These are phyloP conservation scores for Marronus borbonicus DNA, from an alignment of 2,888 invertebrate species.

Conservation along the genomic window DNA sequence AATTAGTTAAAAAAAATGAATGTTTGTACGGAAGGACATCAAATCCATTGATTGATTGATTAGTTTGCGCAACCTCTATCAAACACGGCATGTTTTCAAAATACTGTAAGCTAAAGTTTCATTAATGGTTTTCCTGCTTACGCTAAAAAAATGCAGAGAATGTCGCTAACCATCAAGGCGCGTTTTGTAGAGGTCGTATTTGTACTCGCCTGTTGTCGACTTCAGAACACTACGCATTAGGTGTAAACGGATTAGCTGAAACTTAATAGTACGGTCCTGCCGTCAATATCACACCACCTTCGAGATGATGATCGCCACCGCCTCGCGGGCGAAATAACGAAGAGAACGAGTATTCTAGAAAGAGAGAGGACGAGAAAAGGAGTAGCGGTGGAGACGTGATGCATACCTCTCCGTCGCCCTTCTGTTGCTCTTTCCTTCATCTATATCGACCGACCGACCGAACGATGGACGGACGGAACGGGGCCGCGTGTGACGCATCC, in stretches of 20 bases:
- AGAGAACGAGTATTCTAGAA: conserved; percentile 20
- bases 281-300: conserved; percentile 25
- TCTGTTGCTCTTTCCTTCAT: conserved; percentile 24
- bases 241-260: not conserved
- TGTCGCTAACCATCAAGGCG: too few relatives aligned
- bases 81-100: too few relatives aligned
- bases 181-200: too few relatives aligned
- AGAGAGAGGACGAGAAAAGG: not conserved
- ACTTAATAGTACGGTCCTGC: conserved; percentile 13
- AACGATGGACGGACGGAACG: conserved; percentile 44
- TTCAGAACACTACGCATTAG: too few relatives aligned
- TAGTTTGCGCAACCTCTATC: too few relatives aligned
- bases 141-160: too few relatives aligned
- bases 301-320: conserved; percentile 16
- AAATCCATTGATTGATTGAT: too few relatives aligned
- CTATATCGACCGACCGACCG: conserved; percentile 30
- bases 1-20: too few relatives aligned
- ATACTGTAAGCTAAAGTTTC: too few relatives aligned
- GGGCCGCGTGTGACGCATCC: conserved; percentile 57
- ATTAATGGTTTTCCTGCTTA: too few relatives aligned
- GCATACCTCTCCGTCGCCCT: conserved; percentile 20
- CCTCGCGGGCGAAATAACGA: conserved; percentile 12
- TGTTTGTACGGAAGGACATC: too few relatives aligned
- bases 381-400: conserved; percentile 31
- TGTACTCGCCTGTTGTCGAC: too few relatives aligned